Conservation (phyloP, 2,113 vertebrate species). For the Notothenia rossii region DNA sequence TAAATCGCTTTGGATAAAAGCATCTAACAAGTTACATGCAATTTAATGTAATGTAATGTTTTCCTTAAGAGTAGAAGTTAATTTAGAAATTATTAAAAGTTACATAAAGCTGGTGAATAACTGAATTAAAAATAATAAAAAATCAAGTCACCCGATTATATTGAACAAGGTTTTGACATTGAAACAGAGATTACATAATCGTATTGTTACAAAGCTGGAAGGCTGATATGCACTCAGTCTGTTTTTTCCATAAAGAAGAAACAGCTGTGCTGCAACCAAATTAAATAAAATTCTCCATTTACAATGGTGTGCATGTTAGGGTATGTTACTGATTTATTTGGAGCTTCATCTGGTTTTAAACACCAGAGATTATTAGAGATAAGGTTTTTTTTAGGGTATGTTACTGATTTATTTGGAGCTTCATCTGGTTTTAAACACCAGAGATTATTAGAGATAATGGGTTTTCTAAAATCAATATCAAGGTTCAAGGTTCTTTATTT, state of each 20-base stretch:
- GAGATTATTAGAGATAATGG: not conserved
- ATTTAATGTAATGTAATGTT: no score
- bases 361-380: not conserved
- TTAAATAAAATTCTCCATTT: slow-evolving; percentile 24
- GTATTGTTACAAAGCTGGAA: not conserved
- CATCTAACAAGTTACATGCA: no score
- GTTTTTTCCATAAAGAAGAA: not conserved
- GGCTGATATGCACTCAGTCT: slow-evolving; percentile 2
- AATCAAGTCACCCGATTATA: not conserved
- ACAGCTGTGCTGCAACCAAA: not conserved
- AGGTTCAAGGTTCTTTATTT: no score
- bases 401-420: not conserved
- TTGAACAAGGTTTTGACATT: not conserved
- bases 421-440: not conserved
- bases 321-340: not conserved
- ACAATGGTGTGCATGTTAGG: not conserved
- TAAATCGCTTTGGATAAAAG: no score
- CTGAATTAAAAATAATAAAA: slow-evolving; percentile 8
- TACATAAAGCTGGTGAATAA: not conserved
- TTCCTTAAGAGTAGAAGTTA: not conserved
- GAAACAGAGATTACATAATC: slow-evolving; percentile 14
- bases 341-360: not conserved
- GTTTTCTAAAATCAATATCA: not conserved
- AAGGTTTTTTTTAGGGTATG: not conserved
- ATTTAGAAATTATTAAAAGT: slow-evolving; percentile 2